phyloP scores from a whole-genome alignment of 2,888 invertebrate genomes.

The Apodemia mormo region DNA sequence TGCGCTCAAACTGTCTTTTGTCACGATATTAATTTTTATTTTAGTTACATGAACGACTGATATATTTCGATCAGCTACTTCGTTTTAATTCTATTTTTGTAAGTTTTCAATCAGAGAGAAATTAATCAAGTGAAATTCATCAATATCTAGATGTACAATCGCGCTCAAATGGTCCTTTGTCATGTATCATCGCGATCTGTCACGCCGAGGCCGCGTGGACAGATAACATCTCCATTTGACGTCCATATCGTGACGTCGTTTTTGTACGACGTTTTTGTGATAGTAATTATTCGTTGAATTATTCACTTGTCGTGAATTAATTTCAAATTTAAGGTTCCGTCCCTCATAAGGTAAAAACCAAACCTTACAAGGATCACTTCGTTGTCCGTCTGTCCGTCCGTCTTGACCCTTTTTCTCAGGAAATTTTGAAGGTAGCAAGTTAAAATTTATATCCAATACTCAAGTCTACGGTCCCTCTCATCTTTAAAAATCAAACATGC shows the following conservation, averaged over 20 bases:
- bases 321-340: not conserved
- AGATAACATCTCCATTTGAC: conserved; percentile 51
- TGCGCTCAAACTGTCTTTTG: not conserved
- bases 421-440: no score
- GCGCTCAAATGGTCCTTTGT: conserved; percentile 40
- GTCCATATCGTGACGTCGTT: conserved; percentile 31
- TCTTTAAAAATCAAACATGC: no score
- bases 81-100: not conserved
- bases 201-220: conserved; percentile 38
- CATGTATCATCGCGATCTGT: conserved; percentile 42
- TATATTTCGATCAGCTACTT: not conserved
- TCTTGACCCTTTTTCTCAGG: no score
- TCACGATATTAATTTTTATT: no score
- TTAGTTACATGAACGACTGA: no score
- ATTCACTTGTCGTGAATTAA: conserved; percentile 9
- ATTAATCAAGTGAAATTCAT: not conserved
- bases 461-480: no score
- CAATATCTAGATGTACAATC: conserved; percentile 18
- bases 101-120: not conserved
- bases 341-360: no score
- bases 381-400: no score
- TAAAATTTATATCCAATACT: no score
- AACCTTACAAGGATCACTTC: no score
- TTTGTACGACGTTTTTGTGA: conserved; percentile 31
- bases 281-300: conserved; percentile 22